Percentiles rank a stretch among this genome's conserved stretches.
These are phyloP conservation scores for Pangasianodon hypophthalmus DNA, from an alignment of 2,113 vertebrate species.

Conservation along the genomic window DNA sequence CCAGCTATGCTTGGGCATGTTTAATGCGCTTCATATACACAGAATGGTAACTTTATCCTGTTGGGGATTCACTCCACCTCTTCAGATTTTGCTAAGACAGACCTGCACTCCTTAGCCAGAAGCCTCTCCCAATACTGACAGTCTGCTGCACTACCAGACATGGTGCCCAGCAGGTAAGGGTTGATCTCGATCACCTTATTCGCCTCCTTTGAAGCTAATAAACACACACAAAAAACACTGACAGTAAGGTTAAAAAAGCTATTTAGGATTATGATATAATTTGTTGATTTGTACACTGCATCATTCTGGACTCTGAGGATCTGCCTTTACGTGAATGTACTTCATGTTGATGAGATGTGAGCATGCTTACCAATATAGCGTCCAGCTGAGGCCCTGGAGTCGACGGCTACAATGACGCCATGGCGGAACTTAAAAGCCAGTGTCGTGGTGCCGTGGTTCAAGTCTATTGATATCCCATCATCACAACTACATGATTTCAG, in stretches of 20 bases:
- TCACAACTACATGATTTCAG: constrained; percentile 65
- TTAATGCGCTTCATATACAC: neutral
- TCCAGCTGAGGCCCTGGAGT: constrained; percentile 82
- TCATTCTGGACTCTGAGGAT: neutral
- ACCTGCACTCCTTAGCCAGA: constrained; percentile 88
- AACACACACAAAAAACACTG: neutral
- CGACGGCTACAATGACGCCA: constrained; percentile 85
- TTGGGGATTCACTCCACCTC: constrained; percentile 19
- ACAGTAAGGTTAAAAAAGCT: neutral
- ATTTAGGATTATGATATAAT: neutral
- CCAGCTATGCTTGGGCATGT: neutral
- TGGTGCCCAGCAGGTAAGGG: constrained; percentile 85
- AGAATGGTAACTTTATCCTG: constrained; percentile 28
- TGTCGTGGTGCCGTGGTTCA: constrained; percentile 84
- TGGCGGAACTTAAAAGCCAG: constrained; percentile 88
- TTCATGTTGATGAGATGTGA: neutral
- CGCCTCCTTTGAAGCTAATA: constrained; percentile 59
- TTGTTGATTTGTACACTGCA: neutral
- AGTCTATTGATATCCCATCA: constrained; percentile 69
- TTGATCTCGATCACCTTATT: constrained; percentile 93
- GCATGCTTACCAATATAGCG: constrained; percentile 73
- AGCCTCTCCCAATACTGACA: constrained; percentile 86
- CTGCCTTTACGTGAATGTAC: neutral
- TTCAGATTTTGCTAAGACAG: constrained; percentile 25
- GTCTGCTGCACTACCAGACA: constrained; percentile 85